phyloP scores from a whole-genome alignment of 2,113 vertebrate genomes.

The Condylura cristata region DNA sequence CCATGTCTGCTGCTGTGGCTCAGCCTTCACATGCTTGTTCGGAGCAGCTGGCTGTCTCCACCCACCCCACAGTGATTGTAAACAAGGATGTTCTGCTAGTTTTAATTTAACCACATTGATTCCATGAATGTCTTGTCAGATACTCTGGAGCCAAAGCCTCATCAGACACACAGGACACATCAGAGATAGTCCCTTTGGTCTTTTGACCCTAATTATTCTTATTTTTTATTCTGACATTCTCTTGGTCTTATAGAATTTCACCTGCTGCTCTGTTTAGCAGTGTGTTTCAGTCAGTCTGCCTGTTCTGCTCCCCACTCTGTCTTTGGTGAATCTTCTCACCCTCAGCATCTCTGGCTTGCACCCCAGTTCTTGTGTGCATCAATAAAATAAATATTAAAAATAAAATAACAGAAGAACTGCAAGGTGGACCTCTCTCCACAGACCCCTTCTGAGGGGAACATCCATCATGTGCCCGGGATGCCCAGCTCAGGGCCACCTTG shows the following conservation, averaged over 20 bases:
- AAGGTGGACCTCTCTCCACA: neutral
- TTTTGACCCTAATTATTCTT: conserved; percentile 66
- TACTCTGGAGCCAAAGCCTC: neutral
- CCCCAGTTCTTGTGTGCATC: too few species aligned
- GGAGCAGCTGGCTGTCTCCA: neutral
- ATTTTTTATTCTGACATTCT: conserved; percentile 48
- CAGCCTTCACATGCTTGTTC: neutral
- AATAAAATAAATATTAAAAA: too few species aligned
- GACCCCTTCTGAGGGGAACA: neutral
- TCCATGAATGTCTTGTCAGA: conserved; percentile 58
- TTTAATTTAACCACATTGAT: conserved; percentile 68
- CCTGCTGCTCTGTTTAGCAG: too few species aligned
- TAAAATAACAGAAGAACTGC: conserved; percentile 57
- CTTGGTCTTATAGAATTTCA: neutral
- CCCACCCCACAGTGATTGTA: neutral
- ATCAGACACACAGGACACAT: conserved; percentile 6
- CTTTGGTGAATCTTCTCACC: too few species aligned
- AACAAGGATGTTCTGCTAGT: neutral
- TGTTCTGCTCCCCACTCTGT: too few species aligned
- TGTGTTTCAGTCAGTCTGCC: too few species aligned
- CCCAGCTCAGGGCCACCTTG: neutral
- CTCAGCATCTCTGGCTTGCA: too few species aligned
- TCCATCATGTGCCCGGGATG: neutral
- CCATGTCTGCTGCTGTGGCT: neutral
- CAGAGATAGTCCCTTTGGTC: conserved; percentile 53